Evolutionary conservation across 1,140 invertebrate species (phyloP), one percentile per base, ranked within the genome.

Genomic region (Maconellicoccus hirsutus): DNA sequence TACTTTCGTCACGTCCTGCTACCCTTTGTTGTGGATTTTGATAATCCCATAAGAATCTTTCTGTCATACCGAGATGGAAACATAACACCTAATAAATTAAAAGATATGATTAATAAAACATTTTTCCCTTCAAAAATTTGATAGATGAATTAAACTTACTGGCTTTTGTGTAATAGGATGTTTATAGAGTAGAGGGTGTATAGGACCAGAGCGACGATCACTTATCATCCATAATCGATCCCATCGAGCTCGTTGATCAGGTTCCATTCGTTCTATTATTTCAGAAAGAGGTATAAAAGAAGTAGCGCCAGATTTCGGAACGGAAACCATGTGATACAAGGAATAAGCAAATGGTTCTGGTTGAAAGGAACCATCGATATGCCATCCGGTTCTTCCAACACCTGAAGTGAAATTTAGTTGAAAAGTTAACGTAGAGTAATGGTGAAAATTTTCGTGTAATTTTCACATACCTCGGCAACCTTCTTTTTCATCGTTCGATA

Each of bases 301-400:
- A 39, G 81, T 82, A 39, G 78, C 75, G 4, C 81, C 81, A 42
- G 72, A 71, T 73, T 77, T 79, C 1, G 81, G 81, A 10, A 82
- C 77, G 29, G 77, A 77, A 0, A 77, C 78, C 79, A 82, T 81
- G 70, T 81, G 78, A 72, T 81, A 81, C 1, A 82, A 70, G 27
- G 81, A 78, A 74, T 80, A 82, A 19, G 76, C 74, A 75, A 82
- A 82, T 21, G 81, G 81, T 63, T 79, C 77, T 22, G 76, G 75
- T 76, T 82, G 81, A 73, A 82, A 82, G 72, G 80, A 81, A 0
- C 82, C 82, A 77, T 83, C 82, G 66, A 83, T 82, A 73, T 83
- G 82, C 82, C 82, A 83, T 16, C 81, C 82, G 16, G 81, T 81
- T 72, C 81, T 75, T 0, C 81, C 81, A 52, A 83, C 81, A 74